A percentile compares a stretch with the other conserved stretches of the same genome.
These are phyloP conservation scores for Latheticus oryzae DNA, from an alignment of 2,888 invertebrate genomes.

Conservation along the genomic window DNA sequence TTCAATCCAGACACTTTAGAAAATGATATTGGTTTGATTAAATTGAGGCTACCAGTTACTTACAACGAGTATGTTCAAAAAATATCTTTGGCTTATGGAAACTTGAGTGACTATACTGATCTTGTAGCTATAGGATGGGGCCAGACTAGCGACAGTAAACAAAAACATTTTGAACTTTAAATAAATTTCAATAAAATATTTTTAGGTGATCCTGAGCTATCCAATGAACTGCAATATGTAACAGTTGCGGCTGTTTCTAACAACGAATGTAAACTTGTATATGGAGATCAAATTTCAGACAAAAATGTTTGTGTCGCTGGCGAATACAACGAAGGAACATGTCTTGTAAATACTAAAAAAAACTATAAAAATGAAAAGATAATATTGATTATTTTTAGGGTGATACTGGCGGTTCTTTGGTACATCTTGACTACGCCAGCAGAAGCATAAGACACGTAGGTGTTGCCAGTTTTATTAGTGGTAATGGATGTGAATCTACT, in stretches of 20 bases:
- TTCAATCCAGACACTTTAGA: constrained; percentile 21
- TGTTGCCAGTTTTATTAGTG: constrained; percentile 22
- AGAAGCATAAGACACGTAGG: constrained; percentile 9
- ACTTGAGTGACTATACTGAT: neutral
- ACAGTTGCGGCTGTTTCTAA: constrained; percentile 2
- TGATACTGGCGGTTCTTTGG: constrained; percentile 11
- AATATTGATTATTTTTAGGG: constrained; percentile 1
- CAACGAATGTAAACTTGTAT: constrained; percentile 2
- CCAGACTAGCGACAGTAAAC: constrained; percentile 24
- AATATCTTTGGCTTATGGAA: constrained; percentile 2
- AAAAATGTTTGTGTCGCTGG: constrained; percentile 18
- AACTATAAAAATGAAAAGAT: neutral
- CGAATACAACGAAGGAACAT: constrained; percentile 18
- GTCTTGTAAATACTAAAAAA: constrained; percentile 4
- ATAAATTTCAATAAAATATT: no score
- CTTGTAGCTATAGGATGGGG: constrained; percentile 26
- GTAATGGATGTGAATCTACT: constrained; percentile 24
- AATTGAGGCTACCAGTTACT: constrained; percentile 4
- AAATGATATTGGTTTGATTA: constrained; percentile 24
- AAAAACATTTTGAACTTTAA: neutral
- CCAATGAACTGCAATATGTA: constrained; percentile 2
- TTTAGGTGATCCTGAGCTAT: constrained; percentile 2
- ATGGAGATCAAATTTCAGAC: constrained; percentile 14
- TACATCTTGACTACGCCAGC: constrained; percentile 2
- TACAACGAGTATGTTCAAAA: constrained; percentile 5